Percentiles rank a stretch among this genome's conserved stretches.
Conservation (phyloP, 2,113 vertebrate species). For the Dryoscopus gambensis region DNA sequence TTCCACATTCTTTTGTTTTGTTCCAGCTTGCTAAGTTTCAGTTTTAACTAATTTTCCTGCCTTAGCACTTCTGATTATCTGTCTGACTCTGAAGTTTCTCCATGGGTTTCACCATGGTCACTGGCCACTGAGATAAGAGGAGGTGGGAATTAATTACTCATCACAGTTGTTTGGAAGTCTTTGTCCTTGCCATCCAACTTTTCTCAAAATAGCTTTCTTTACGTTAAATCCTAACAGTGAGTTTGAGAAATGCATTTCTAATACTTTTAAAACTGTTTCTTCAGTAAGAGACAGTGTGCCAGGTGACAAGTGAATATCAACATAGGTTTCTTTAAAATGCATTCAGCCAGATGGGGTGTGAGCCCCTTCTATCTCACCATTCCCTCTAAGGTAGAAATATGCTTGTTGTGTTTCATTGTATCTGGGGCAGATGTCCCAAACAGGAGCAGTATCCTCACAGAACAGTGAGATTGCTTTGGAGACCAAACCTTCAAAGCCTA, state of each 20-base stretch:
- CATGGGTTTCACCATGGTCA: background rate
- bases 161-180: background rate
- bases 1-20: background rate
- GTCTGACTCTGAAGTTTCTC: background rate
- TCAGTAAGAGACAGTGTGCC: background rate
- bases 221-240: background rate
- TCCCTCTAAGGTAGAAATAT: background rate
- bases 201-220: background rate
- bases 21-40: background rate
- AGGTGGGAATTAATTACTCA: background rate
- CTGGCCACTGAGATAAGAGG: background rate
- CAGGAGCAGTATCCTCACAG: accelerated
- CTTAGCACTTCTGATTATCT: background rate
- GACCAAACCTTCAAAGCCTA: background rate
- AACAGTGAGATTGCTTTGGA: background rate
- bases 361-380: background rate
- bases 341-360: background rate
- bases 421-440: background rate
- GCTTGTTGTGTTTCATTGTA: background rate
- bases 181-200: background rate
- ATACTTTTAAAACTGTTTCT: background rate
- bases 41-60: background rate
- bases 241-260: background rate
- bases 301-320: background rate
- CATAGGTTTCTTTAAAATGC: background rate